Conservation (phyloP, 2,113 vertebrate genomes). For the Indicator indicator region DNA sequence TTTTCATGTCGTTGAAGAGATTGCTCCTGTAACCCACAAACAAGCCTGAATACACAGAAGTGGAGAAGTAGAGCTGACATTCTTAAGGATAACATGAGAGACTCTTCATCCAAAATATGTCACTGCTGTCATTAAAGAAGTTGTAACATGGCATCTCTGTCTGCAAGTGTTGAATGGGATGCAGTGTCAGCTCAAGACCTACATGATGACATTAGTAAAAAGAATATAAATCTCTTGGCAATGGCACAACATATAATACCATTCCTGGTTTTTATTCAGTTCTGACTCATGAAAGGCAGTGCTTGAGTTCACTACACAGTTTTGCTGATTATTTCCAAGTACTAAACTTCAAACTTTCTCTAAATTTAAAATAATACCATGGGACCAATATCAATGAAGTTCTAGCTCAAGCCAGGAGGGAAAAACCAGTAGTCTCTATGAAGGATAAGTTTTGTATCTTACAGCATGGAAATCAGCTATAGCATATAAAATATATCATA, state of each 20-base stretch:
- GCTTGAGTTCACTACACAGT: not conserved
- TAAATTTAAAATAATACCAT: not conserved
- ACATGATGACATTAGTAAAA: not conserved
- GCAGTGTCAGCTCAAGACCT: not conserved
- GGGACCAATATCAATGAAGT: not conserved
- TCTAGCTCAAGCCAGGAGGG: not conserved
- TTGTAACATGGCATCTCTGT: not conserved
- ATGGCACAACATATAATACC: not conserved
- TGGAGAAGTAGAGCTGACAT: not conserved
- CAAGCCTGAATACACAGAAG: not conserved
- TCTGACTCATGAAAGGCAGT: not conserved
- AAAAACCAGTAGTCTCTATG: not conserved
- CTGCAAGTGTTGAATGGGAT: not conserved
- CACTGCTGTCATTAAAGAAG: constrained; percentile 7
- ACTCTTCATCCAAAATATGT: not conserved
- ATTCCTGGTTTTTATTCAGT: not conserved
- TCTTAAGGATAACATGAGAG: not conserved
- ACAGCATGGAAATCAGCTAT: not conserved
- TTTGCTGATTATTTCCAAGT: not conserved
- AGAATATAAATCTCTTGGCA: not conserved
- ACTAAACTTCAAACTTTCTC: not conserved
- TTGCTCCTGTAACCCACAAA: not conserved
- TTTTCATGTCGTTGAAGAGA: not conserved
- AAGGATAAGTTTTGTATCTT: not conserved
- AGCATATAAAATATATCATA: not conserved